phyloP scores from a whole-genome alignment of 1,140 invertebrate genomes.

The Wiebesia pumilae region DNA sequence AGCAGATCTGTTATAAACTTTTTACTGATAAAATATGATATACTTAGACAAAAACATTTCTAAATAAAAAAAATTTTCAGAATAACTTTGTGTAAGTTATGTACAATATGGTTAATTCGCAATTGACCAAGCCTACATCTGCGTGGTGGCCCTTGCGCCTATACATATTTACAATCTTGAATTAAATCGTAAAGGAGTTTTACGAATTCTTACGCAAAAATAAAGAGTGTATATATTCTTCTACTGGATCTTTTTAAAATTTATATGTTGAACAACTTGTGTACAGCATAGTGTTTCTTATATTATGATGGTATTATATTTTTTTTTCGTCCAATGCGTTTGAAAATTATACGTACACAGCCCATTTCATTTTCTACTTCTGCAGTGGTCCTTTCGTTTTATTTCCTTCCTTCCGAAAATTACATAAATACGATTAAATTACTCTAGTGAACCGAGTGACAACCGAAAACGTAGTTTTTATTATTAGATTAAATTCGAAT shows the following conservation, averaged over 20 bases:
- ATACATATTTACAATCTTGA: slow-evolving; percentile 64
- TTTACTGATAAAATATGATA: slow-evolving; percentile 51
- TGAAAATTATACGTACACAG: slow-evolving; percentile 61
- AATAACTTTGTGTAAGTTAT: slow-evolving; percentile 55
- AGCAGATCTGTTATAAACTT: slow-evolving; percentile 52
- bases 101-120: slow-evolving; percentile 64
- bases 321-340: slow-evolving; percentile 51
- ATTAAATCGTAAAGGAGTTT: slow-evolving; percentile 36
- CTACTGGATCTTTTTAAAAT: slow-evolving; percentile 36
- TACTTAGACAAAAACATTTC: slow-evolving; percentile 51
- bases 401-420: slow-evolving; percentile 23
- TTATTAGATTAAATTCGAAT: slow-evolving; percentile 36
- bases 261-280: slow-evolving; percentile 40
- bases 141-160: slow-evolving; percentile 60
- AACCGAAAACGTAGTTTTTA: slow-evolving; percentile 28
- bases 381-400: slow-evolving; percentile 39
- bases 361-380: slow-evolving; percentile 51
- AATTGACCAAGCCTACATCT: slow-evolving; percentile 64
- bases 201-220: slow-evolving; percentile 58
- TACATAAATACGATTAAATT: slow-evolving; percentile 34
- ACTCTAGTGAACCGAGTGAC: background rate
- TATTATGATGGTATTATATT: slow-evolving; percentile 23
- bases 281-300: slow-evolving; percentile 45
- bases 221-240: slow-evolving; percentile 59
- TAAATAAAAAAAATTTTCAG: slow-evolving; percentile 54